These are phyloP conservation scores for Alentia gelatinosa DNA, from an alignment of 2,888 invertebrate genomes.

Conservation along the genomic window DNA sequence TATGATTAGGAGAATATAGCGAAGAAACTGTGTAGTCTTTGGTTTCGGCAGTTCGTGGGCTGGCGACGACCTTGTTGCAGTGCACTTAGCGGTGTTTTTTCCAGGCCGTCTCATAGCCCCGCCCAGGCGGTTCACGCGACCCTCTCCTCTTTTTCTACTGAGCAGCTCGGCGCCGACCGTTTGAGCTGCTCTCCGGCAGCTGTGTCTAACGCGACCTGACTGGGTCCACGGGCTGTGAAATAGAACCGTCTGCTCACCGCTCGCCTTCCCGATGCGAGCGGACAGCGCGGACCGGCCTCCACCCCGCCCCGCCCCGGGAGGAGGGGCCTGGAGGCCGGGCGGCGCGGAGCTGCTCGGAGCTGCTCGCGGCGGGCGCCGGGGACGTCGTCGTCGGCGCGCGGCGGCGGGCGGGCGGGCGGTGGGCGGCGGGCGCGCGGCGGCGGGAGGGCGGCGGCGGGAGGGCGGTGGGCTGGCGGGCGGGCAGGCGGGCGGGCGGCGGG, in stretches of 20 bases:
- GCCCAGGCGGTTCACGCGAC: too few relatives aligned
- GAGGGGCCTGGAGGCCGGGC: too few relatives aligned
- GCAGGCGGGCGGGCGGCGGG: too few relatives aligned
- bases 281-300: not conserved
- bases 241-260: conserved; percentile 17
- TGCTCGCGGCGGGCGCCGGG: not conserved
- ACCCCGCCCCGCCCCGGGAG: not conserved
- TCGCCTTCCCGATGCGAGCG: not conserved
- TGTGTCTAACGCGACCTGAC: conserved; percentile 4
- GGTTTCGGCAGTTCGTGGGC: too few relatives aligned
- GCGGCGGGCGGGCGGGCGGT: not conserved
- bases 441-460: not conserved
- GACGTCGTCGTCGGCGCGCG: not conserved
- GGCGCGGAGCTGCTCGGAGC: not conserved
- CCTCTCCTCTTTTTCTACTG: too few relatives aligned
- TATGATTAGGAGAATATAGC: too few relatives aligned
- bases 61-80: too few relatives aligned
- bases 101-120: too few relatives aligned
- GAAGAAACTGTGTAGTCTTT: too few relatives aligned
- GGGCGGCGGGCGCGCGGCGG: not conserved
- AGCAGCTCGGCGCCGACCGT: not conserved
- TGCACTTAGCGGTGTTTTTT: too few relatives aligned
- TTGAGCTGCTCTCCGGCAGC: not conserved
- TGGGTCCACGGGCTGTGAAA: conserved; percentile 32
- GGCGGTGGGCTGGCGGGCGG: not conserved